Conservation (phyloP, 2,113 vertebrate species). For the Dipodomys ordii region DNA sequence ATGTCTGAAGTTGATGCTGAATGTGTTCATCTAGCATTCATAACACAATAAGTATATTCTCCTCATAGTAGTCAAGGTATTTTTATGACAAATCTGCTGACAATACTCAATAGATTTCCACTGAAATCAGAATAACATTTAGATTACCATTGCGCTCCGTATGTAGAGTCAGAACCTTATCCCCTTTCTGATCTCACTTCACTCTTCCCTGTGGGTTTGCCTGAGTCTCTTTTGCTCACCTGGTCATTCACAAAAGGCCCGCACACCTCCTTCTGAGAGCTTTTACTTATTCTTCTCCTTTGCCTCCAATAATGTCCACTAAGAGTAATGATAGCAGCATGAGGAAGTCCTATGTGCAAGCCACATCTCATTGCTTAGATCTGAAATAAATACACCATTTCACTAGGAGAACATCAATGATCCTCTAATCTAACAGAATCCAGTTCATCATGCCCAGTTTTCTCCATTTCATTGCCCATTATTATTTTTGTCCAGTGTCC, state of each 20-base stretch:
- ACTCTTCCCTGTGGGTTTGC: not conserved
- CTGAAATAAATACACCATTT: not conserved
- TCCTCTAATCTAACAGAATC: not conserved
- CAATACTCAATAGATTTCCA: not conserved
- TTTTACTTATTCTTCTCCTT: not conserved
- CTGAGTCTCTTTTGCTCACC: not conserved
- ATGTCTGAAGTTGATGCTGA: slow-evolving; percentile 47
- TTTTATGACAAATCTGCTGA: slow-evolving; percentile 50
- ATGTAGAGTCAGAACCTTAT: not conserved
- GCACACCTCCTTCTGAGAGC: not conserved
- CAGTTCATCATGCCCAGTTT: not conserved
- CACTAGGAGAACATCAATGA: fast-evolving
- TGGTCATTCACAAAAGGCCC: not conserved
- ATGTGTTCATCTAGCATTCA: slow-evolving; percentile 20
- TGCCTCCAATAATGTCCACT: not conserved
- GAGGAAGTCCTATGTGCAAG: too few relatives aligned
- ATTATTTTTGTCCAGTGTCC: not conserved
- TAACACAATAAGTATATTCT: slow-evolving; percentile 18
- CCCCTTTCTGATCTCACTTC: not conserved
- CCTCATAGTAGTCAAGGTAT: not conserved
- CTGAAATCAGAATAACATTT: not conserved
- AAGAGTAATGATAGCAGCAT: too few relatives aligned
- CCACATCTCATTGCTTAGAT: not conserved
- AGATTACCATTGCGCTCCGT: not conserved
- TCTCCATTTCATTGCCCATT: not conserved